phyloP scores from a whole-genome alignment of 2,888 invertebrate genomes.

The Platycheirus rosarum region DNA sequence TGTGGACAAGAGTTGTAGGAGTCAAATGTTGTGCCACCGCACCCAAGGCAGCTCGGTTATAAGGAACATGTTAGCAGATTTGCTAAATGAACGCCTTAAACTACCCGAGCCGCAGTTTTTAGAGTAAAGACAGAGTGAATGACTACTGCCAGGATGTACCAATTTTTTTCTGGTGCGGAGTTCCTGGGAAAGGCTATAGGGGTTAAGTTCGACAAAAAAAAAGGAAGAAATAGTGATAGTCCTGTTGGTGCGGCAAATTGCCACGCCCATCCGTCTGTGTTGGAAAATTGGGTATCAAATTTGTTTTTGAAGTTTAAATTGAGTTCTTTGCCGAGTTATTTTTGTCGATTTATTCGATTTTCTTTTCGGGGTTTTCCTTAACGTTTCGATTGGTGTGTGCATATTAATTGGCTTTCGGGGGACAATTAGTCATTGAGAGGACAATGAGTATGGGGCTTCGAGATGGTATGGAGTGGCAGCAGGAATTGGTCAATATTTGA shows the following conservation, averaged over 20 bases:
- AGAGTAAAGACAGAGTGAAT: conserved; percentile 44
- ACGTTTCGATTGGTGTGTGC: conserved; percentile 48
- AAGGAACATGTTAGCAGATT: conserved; percentile 22
- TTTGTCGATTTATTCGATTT: conserved; percentile 30
- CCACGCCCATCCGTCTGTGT: conserved; percentile 52
- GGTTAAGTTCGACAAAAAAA: conserved; percentile 17
- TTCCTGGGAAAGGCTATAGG: conserved; percentile 30
- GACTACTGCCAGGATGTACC: conserved; percentile 26
- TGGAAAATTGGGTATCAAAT: conserved; percentile 48
- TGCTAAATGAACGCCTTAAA: conserved; percentile 35
- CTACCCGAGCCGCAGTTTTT: conserved; percentile 1
- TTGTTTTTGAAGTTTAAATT: conserved; percentile 67
- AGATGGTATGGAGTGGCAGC: background rate
- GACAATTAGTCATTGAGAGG: conserved; percentile 63
- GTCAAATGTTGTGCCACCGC: conserved; percentile 8
- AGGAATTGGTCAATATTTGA: conserved; percentile 65
- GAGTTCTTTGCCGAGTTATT: conserved; percentile 53
- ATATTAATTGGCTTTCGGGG: conserved; percentile 63
- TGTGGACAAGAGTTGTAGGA: background rate
- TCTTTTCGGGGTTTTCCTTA: conserved; percentile 8
- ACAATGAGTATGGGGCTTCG: background rate
- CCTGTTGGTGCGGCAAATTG: conserved; percentile 14
- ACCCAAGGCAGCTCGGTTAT: conserved; percentile 37
- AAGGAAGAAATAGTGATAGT: background rate
- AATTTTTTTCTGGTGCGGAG: background rate